Evolutionary conservation across 2,797 vertebrate genomes (phyloP).

Genomic region (Gymnothorax reevesii): DNA sequence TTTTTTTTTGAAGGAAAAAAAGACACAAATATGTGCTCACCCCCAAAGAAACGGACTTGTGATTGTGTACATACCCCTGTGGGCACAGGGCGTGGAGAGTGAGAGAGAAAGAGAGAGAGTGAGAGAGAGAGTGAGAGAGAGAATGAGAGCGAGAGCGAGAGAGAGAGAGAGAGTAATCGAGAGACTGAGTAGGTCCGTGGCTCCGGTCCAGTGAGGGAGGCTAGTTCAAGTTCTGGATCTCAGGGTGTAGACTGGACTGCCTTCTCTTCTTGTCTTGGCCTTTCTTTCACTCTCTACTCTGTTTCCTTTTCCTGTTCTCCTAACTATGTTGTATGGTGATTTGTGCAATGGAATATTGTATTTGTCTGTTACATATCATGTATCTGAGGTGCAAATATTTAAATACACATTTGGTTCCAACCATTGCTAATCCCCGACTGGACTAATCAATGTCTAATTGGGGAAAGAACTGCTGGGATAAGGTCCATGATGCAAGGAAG

Average conservation of each 20-base stretch:
- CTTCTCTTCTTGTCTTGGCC: constrained; percentile 63
- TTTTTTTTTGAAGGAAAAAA: constrained; percentile 39
- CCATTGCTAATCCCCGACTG: constrained; percentile 74
- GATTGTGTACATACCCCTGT: constrained; percentile 34
- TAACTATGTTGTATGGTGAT: constrained; percentile 80
- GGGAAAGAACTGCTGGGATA: neutral
- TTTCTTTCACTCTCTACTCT: constrained; percentile 41
- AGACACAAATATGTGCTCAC: constrained; percentile 38
- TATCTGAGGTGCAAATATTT: constrained; percentile 86
- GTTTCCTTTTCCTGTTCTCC: constrained; percentile 71
- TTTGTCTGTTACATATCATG: constrained; percentile 86
- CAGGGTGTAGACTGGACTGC: constrained; percentile 71
- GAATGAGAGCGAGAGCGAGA: constrained; percentile 4
- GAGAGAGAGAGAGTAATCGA: constrained; percentile 35
- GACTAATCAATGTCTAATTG: constrained; percentile 48
- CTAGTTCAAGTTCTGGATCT: constrained; percentile 66
- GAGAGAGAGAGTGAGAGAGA: neutral
- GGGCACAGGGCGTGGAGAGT: constrained; percentile 30
- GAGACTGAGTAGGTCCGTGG: constrained; percentile 54
- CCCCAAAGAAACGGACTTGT: constrained; percentile 41
- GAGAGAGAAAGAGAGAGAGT: constrained; percentile 16
- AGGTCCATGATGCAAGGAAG: neutral
- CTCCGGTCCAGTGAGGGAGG: constrained; percentile 64
- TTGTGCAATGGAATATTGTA: constrained; percentile 83
- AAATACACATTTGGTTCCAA: constrained; percentile 87